phyloP scores from a whole-genome alignment of 2,113 vertebrate genomes.

The Aegypius monachus region DNA sequence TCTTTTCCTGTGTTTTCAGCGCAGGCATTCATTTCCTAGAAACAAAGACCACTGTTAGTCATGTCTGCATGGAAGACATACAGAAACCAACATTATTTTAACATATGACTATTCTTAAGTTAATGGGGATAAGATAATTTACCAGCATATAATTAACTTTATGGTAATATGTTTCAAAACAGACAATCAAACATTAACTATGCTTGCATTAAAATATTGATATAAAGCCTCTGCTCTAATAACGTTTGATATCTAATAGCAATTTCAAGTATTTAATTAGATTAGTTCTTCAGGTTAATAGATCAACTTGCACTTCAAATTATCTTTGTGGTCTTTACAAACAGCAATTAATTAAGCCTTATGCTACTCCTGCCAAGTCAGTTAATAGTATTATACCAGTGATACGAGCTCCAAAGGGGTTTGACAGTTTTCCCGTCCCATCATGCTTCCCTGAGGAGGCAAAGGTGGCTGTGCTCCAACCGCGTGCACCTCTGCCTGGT shows the following conservation, averaged over 20 bases:
- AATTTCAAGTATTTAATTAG: slow-evolving; percentile 19
- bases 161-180: background rate
- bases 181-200: background rate
- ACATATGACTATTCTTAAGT: background rate
- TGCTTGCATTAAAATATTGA: background rate
- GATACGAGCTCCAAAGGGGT: background rate
- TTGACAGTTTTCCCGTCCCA: background rate
- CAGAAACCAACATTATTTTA: background rate
- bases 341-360: background rate
- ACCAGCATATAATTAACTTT: background rate
- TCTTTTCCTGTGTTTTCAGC: background rate
- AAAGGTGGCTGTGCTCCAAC: background rate
- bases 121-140: background rate
- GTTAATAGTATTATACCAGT: background rate
- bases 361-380: background rate
- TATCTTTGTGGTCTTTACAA: background rate
- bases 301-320: slow-evolving; percentile 5
- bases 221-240: background rate
- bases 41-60: background rate
- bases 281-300: background rate
- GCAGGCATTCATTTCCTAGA: background rate
- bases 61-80: background rate
- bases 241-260: background rate
- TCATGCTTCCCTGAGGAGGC: background rate
- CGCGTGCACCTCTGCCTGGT: background rate